Conservation (phyloP, 1,140 invertebrate genomes). For the Batillaria attramentaria region DNA sequence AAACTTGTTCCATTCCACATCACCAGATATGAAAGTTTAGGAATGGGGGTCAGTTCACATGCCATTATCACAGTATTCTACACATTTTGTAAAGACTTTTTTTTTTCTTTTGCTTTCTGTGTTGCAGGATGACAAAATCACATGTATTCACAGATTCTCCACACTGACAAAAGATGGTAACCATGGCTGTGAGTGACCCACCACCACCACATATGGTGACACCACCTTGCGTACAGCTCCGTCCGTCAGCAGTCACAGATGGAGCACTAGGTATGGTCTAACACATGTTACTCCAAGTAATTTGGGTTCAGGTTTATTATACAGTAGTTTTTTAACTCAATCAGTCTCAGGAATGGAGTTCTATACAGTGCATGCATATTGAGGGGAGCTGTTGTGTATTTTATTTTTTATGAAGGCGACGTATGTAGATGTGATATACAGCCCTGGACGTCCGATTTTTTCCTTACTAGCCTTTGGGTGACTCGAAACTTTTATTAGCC, state of each 20-base stretch:
- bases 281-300: neutral
- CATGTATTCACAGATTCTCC: neutral
- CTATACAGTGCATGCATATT: neutral
- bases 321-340: neutral
- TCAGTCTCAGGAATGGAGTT: neutral
- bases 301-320: neutral
- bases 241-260: slow-evolving; percentile 7
- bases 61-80: neutral
- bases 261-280: neutral
- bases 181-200: neutral
- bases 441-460: neutral
- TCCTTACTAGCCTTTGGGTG: too few species aligned
- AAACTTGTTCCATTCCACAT: neutral
- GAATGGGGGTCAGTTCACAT: neutral
- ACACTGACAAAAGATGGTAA: slow-evolving; percentile 11
- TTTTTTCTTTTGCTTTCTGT: too few species aligned
- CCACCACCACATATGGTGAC: slow-evolving; percentile 5
- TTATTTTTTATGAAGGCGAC: neutral
- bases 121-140: neutral
- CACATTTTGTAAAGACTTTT: neutral
- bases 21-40: neutral
- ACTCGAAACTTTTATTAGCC: too few species aligned
- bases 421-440: neutral
- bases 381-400: too few species aligned
- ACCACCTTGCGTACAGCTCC: neutral